A percentile compares a stretch with the other conserved stretches of the same genome.
These are phyloP conservation scores for Apogon hyalosoma DNA, from an alignment of 2,797 vertebrate species.

Conservation along the genomic window DNA sequence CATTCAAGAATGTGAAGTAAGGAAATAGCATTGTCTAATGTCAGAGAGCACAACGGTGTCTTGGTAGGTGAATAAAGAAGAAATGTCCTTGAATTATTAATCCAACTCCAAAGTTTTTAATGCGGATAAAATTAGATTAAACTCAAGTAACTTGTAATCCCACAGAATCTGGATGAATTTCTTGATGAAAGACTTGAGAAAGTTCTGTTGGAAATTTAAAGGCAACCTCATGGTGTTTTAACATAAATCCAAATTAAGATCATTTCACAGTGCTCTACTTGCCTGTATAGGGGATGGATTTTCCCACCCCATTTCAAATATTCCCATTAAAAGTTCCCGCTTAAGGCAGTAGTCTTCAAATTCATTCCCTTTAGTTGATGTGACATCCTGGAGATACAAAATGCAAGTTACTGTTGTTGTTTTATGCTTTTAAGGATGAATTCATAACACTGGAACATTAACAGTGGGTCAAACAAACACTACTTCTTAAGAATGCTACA, in stretches of 20 bases:
- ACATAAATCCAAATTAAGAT: background rate
- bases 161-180: background rate
- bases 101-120: no score
- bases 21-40: background rate
- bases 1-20: background rate
- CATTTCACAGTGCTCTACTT: slow-evolving; percentile 1
- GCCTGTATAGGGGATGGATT: slow-evolving; percentile 87
- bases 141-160: no score
- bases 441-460: no score
- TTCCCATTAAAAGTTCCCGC: slow-evolving; percentile 85
- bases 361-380: slow-evolving; percentile 86
- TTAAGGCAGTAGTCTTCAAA: slow-evolving; percentile 88
- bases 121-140: no score
- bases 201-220: background rate
- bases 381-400: slow-evolving; percentile 79
- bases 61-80: no score
- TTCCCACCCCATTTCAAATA: slow-evolving; percentile 88
- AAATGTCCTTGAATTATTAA: no score
- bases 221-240: background rate
- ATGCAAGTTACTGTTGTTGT: background rate
- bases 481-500: background rate
- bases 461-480: background rate
- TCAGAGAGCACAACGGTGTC: background rate
- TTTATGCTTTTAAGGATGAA: no score
- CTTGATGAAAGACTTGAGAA: slow-evolving; percentile 1